Conservation (phyloP, 2,113 vertebrate species). For the Piprites chloris region DNA sequence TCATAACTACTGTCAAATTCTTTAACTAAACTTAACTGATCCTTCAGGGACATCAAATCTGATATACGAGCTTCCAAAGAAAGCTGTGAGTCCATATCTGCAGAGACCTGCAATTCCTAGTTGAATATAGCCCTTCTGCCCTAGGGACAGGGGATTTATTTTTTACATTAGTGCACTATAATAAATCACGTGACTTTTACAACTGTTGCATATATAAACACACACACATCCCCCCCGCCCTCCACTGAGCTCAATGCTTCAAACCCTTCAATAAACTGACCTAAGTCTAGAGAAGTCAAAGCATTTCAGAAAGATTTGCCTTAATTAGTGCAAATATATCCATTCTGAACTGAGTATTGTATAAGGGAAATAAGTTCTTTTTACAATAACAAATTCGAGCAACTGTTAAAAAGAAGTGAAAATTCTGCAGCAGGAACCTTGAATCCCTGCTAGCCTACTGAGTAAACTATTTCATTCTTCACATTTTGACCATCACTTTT, state of each 20-base stretch:
- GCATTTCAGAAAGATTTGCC: neutral
- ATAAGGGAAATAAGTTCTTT: neutral
- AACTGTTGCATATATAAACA: neutral
- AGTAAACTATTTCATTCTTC: neutral
- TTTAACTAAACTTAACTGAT: neutral
- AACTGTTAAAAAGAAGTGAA: neutral
- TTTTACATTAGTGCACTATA: neutral
- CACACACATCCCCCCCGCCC: fast-evolving
- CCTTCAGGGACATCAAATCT: neutral
- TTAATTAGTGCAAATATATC: neutral
- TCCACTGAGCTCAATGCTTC: neutral
- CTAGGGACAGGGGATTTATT: neutral
- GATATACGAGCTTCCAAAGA: neutral
- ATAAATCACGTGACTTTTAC: neutral
- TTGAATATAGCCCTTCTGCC: neutral
- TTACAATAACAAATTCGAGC: neutral
- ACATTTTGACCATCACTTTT: neutral
- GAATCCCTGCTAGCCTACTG: neutral
- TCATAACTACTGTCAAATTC: neutral
- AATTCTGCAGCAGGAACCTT: neutral
- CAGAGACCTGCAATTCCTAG: neutral
- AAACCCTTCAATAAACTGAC: neutral
- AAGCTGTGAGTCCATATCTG: neutral
- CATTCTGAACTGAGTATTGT: neutral
- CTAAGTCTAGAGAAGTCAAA: neutral